Percentiles rank a stretch among this genome's conserved stretches.
Evolutionary conservation across 1,140 invertebrate species (phyloP).

Genomic region (Ganaspis sp.): DNA sequence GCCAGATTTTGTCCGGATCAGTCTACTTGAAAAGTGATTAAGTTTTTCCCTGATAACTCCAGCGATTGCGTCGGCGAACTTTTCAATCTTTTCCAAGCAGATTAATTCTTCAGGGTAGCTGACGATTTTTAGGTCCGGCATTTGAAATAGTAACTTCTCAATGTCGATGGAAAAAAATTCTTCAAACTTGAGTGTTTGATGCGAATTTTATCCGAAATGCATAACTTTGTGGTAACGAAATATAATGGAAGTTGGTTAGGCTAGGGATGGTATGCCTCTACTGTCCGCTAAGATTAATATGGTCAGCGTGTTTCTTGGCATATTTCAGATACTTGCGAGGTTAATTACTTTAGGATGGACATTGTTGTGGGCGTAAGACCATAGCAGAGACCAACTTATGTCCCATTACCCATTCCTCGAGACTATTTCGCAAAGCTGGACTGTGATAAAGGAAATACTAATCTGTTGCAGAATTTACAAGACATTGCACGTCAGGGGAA

Average conservation of each 20-base stretch:
- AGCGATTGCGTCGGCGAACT: slow-evolving; percentile 49
- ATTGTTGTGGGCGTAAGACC: slow-evolving; percentile 61
- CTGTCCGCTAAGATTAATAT: slow-evolving; percentile 69
- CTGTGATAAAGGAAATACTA: neutral
- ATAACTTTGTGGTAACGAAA: neutral
- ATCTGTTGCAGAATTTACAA: neutral
- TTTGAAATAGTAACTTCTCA: neutral
- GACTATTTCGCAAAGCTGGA: neutral
- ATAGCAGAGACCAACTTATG: slow-evolving; percentile 33
- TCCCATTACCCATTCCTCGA: slow-evolving; percentile 25
- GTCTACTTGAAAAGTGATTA: slow-evolving; percentile 56
- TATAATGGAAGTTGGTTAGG: slow-evolving; percentile 28
- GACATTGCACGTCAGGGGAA: neutral
- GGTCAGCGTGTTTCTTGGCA: slow-evolving; percentile 73
- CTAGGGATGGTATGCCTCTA: slow-evolving; percentile 59
- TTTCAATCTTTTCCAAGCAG: slow-evolving; percentile 39
- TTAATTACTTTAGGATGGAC: slow-evolving; percentile 68
- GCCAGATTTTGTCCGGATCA: slow-evolving; percentile 56
- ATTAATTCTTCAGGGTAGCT: neutral
- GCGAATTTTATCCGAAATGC: neutral
- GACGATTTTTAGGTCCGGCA: neutral
- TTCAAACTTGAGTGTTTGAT: neutral
- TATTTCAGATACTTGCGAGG: slow-evolving; percentile 71
- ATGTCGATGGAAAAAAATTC: neutral
- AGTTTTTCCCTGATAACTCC: slow-evolving; percentile 59